Evolutionary conservation across 2,888 invertebrate species (phyloP).

Genomic region (Desoria tigrina): DNA sequence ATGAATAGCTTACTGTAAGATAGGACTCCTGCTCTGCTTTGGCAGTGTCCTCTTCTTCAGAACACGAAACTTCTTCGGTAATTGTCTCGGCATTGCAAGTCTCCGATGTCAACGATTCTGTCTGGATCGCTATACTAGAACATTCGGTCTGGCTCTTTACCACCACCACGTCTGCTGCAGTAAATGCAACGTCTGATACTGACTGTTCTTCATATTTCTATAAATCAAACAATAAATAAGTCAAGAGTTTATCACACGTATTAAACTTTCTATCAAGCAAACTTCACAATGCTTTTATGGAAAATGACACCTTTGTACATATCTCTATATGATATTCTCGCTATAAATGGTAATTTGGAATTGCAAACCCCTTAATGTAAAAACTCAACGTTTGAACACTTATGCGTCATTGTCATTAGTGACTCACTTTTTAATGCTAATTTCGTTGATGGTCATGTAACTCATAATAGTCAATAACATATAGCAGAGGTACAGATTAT

Average conservation of each 20-base stretch:
- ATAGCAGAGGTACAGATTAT: too few species aligned
- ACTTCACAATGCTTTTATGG: not conserved
- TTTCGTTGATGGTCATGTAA: too few species aligned
- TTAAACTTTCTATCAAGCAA: not conserved
- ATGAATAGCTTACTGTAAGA: conserved; percentile 28
- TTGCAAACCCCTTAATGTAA: too few species aligned
- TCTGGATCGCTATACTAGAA: not conserved
- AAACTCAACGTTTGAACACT: too few species aligned
- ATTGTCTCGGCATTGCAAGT: conserved; percentile 15
- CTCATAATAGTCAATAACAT: too few species aligned
- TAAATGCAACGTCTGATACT: not conserved
- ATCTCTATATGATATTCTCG: too few species aligned
- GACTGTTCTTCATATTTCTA: conserved; percentile 15
- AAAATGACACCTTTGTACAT: too few species aligned
- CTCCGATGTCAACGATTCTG: not conserved
- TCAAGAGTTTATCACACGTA: not conserved
- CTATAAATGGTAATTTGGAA: too few species aligned
- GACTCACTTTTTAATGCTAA: too few species aligned
- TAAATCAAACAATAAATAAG: conserved; percentile 13
- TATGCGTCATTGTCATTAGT: too few species aligned
- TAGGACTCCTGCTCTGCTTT: conserved; percentile 39
- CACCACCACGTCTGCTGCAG: not conserved
- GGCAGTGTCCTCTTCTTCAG: conserved; percentile 2
- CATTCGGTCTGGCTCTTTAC: not conserved
- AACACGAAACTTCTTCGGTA: conserved; percentile 10